These are phyloP conservation scores for Ips typographus DNA, from an alignment of 1,140 invertebrate species.

Conservation along the genomic window DNA sequence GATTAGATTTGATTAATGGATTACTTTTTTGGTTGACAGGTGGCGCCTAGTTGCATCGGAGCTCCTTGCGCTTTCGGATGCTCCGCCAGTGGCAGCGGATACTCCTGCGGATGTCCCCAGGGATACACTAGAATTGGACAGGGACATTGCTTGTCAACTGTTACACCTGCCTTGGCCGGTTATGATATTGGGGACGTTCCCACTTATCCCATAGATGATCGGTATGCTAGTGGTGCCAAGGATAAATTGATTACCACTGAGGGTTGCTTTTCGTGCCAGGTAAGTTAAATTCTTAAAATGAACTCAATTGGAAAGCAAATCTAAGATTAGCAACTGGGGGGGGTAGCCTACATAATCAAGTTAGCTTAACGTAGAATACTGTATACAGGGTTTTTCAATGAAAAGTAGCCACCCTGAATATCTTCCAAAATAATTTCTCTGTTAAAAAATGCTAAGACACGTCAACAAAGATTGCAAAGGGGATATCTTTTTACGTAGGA, in stretches of 20 bases:
- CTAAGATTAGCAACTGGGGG: too few relatives aligned
- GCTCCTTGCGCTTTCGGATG: conserved; percentile 81
- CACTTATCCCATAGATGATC: conserved; percentile 62
- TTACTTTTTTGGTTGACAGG: conserved; percentile 50
- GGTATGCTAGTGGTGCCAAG: conserved; percentile 52
- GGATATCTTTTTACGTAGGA: too few relatives aligned
- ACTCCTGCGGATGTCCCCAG: conserved; percentile 76
- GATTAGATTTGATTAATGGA: conserved; percentile 2
- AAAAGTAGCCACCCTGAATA: too few relatives aligned
- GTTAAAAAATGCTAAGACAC: too few relatives aligned
- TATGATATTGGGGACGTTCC: conserved; percentile 69
- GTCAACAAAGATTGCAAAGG: too few relatives aligned
- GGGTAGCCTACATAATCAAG: too few relatives aligned
- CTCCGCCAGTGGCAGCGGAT: conserved; percentile 62
- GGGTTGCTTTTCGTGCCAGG: conserved; percentile 89
- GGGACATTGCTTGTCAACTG: conserved; percentile 80
- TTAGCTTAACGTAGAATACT: too few relatives aligned
- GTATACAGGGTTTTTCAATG: too few relatives aligned
- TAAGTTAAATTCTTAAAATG: conserved; percentile 44
- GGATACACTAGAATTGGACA: conserved; percentile 68
- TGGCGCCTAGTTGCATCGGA: conserved; percentile 66
- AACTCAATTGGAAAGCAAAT: too few relatives aligned
- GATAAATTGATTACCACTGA: conserved; percentile 82
- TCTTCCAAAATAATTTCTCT: too few relatives aligned
- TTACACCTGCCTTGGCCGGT: conserved; percentile 61